Percentiles rank a stretch among this genome's conserved stretches.
These are phyloP conservation scores for Agonopterix subpropinquella DNA, from an alignment of 2,888 invertebrate species.

Conservation along the genomic window DNA sequence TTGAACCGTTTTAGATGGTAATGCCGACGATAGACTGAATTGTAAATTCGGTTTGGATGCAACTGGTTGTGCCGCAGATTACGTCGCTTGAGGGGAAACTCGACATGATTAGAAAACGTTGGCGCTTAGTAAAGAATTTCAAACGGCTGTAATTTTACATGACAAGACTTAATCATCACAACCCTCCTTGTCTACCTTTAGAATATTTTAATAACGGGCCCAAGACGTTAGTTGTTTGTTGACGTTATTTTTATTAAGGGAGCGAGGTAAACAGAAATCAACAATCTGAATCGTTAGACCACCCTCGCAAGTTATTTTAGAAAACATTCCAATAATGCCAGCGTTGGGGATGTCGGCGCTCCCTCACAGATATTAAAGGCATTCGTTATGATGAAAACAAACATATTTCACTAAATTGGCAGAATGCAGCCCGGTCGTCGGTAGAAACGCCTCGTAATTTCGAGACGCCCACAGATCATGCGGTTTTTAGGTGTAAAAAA, in stretches of 20 bases:
- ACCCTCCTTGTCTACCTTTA: slow-evolving; percentile 9
- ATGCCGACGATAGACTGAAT: slow-evolving; percentile 38
- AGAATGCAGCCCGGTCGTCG: slow-evolving; percentile 45
- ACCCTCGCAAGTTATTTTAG: slow-evolving; percentile 60
- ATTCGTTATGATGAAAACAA: slow-evolving; percentile 64
- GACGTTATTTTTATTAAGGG: slow-evolving; percentile 4
- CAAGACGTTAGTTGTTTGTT: not conserved
- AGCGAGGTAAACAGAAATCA: slow-evolving; percentile 20
- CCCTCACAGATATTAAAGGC: slow-evolving; percentile 38
- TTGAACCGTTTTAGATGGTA: slow-evolving; percentile 42
- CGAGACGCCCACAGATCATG: slow-evolving; percentile 64
- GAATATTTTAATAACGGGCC: slow-evolving; percentile 9
- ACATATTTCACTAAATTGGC: slow-evolving; percentile 65
- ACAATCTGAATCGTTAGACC: slow-evolving; percentile 40
- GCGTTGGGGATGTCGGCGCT: slow-evolving; percentile 33
- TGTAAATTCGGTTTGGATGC: slow-evolving; percentile 37
- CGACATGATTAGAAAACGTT: slow-evolving; percentile 24
- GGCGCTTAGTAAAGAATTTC: slow-evolving; percentile 23
- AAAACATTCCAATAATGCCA: slow-evolving; percentile 48
- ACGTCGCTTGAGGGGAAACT: slow-evolving; percentile 16
- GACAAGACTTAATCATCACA: slow-evolving; percentile 42
- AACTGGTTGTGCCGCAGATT: slow-evolving; percentile 24
- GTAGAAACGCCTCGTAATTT: slow-evolving; percentile 69
- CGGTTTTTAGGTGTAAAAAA: slow-evolving; percentile 74
- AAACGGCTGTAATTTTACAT: slow-evolving; percentile 43